Base-by-base conservation (phyloP, 2,113 vertebrate species). In the Ageneiosus marmoratus region DNA sequence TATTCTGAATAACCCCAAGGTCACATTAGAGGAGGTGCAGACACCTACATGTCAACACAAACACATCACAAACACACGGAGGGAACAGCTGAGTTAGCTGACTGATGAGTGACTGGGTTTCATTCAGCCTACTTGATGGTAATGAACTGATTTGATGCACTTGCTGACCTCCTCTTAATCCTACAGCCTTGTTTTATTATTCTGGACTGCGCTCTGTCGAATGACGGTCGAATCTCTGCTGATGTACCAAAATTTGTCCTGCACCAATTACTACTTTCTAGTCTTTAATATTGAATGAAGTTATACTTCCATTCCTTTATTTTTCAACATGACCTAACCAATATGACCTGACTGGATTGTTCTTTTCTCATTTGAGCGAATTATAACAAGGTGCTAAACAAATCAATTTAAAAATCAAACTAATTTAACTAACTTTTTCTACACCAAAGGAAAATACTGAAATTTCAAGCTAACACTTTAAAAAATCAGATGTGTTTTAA, bases 131-230 rank as follows among this genome's bases (percentile, higher is more conserved):
- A 79, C 75, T 76, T 84, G 79, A 80, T 85, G 51, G 29, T 82
- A 82, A 85, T 87, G 70, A 60, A 77, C 48, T 83, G 37, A 37
- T 84, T 37, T 84, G 50, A 81, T 87, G 77, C 65, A 51, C 51
- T 55, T 67, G 69, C 56, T 60, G 44, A 50, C 46, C 48, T 29
- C 70, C n/a, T 50, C n/a, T 0, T 16, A 5, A 22, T 70, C 37
- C 37, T 12, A n/a, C 1, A 70, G 37, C 9, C 20, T 18, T 70
- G 2, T 41, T 5, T 70, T 13, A n/a, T n/a, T n/a, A n/a, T 22
- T 67, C 18, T 67, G 16, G 32, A 67, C 3, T 41, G 3, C 22
- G 8, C 20, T 67, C 63, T 3, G 18, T 24, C 37, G 58, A n/a
- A 15, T 16, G 12, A 15, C 63, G 8, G 18, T 24, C 37, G 58